Base-by-base conservation (phyloP, 2,797 vertebrate genomes). In the Galagoides demidoff region DNA sequence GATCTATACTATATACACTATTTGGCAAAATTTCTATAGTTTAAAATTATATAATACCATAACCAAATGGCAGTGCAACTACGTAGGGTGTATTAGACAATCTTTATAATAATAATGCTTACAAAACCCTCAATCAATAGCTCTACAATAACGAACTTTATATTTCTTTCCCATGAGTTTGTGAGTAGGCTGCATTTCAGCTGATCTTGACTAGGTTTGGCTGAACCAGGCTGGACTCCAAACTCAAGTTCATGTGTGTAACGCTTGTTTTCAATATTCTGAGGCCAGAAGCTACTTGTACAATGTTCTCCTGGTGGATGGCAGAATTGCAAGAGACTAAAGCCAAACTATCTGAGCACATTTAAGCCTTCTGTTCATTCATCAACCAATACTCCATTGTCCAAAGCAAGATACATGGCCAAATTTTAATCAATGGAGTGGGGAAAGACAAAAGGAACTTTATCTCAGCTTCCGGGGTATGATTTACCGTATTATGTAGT, bases 91-190 rank as follows among this genome's bases (percentile, higher is more conserved):
- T 52, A 55, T 68, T 82, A 81, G 12, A 70, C 13, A 90, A 52
- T 34, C 76, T 17, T 86, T 90, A 12, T 6, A 43, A 19, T 82
- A 52, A 70, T 82, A 49, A 52, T 82, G 27, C 20, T 81, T 1
- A 22, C 16, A 66, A 37, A 39, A 68, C 4, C 23, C 45, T 59
- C 52, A 64, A 61, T 39, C 57, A 49, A 31, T 52, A 84, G 86
- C 59, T 63, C 64, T 76, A 55, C n/a, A 77, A 59, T 78, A 78
- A 39, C 14, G 61, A 71, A 93, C 27, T 93, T 85, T 57, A 34
- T 92, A 93, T 70, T 92, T 92, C 63, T 90, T 90, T 52, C n/a
- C 70, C 45, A 34, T 19, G 3, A 55, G 59, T 66, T 84, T 95
- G 4, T 90, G 70, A 14, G 34, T 83, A 85, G 39, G 49, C 34